phyloP scores from a whole-genome alignment of 2,888 invertebrate genomes.

The Orthosia gothica region DNA sequence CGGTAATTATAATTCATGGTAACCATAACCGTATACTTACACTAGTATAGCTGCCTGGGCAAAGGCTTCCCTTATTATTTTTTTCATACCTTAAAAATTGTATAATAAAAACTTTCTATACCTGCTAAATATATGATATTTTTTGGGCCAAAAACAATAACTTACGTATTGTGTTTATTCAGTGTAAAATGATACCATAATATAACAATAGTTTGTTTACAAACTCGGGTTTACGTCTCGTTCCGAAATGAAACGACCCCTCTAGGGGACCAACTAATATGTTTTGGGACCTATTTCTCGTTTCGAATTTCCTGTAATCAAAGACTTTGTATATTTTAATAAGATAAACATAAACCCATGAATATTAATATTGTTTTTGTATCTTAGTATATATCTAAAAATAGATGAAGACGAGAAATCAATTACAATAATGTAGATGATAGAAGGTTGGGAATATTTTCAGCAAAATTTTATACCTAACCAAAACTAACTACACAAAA shows the following conservation, averaged over 20 bases:
- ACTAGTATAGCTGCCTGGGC: too few relatives aligned
- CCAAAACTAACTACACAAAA: not conserved
- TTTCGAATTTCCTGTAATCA: conserved; percentile 54
- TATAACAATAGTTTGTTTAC: conserved; percentile 57
- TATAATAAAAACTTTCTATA: too few relatives aligned
- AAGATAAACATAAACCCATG: conserved; percentile 31
- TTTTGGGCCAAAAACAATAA: conserved; percentile 3
- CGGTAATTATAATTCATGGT: too few relatives aligned
- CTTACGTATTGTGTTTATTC: conserved; percentile 43
- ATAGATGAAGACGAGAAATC: not conserved
- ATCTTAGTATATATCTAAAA: conserved; percentile 3
- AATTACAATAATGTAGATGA: not conserved
- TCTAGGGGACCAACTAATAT: conserved; percentile 65
- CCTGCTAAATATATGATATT: too few relatives aligned
- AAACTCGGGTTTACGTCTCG: conserved; percentile 28
- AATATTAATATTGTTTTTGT: conserved; percentile 37
- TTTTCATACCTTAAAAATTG: too few relatives aligned
- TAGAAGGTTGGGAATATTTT: not conserved
- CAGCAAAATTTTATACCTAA: not conserved
- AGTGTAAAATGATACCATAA: conserved; percentile 41
- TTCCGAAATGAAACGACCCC: conserved; percentile 58
- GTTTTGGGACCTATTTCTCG: conserved; percentile 69
- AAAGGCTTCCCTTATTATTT: too few relatives aligned
- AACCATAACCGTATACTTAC: too few relatives aligned
- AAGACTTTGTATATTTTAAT: conserved; percentile 52